Evolutionary conservation across 64 coral and sea anemone genomes (phyloP), one percentile per base, ranked within the genome.

Genomic region (Stichodactyla helianthus): DNA sequence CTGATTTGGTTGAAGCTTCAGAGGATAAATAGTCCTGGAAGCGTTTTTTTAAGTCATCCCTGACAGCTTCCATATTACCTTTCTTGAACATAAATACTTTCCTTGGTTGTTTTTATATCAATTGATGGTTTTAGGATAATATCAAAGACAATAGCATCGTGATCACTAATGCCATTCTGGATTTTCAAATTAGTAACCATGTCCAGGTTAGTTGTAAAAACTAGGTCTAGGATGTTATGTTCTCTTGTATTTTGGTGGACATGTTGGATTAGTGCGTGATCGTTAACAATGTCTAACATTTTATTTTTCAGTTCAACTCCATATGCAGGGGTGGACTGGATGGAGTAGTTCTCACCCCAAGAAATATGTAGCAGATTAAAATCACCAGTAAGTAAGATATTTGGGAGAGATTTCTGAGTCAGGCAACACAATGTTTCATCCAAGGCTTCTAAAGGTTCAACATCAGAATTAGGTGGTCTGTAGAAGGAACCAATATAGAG

Each of bases 41-140:
- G 14, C 31, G 15, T n/a, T 44, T 77, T 17, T 77, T 77, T 50
- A 81, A 81, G 78, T 81, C n/a, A 81, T 50, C 31, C 7, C 31
- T 57, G 55, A 57, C 17, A 7, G 25, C 25, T 27, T 50, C 13
- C 50, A 25, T 56, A 6, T 91, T 56, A 13, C 52, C 77, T 52
- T 91, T 91, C 35, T 87, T 86, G 62, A 54, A 91, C 44, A 86
- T 44, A 27, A 86, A 91, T 52, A 87, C 80, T 50, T 23, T 53
- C 16, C 6, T 82, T 82, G 80, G 80, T 53, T 52, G 13, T 54
- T 82, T 31, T 65, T 62, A n/a, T 31, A 44, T 61, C 17, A 20
- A 63, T 13, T 15, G 5, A 10, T 63, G 16, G 10, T 59, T 86
- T 86, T 13, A 86, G 57, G 17, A 18, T 86, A 6, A 67, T 17